Evolutionary conservation across 2,888 invertebrate genomes (phyloP).

Genomic region (Heteromyza rotundicornis): DNA sequence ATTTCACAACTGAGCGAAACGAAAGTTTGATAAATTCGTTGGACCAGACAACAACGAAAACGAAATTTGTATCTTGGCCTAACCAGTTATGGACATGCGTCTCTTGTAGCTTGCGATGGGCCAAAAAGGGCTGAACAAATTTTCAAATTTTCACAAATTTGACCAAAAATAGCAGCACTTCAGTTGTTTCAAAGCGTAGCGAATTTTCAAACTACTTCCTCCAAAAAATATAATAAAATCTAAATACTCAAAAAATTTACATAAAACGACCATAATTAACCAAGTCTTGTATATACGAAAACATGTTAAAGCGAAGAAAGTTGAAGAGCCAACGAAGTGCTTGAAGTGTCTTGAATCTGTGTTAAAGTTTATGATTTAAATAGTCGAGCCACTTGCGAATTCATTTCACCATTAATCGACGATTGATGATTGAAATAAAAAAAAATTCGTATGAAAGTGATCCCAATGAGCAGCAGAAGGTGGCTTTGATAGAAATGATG

Average conservation of each 20-base stretch:
- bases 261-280: conserved; percentile 14
- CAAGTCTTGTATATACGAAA: background rate
- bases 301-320: conserved; percentile 7
- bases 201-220: background rate
- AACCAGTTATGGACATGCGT: conserved; percentile 11
- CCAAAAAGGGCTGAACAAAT: background rate
- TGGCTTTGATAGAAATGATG: no score
- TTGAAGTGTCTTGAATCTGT: no score
- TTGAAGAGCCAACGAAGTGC: no score
- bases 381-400: no score
- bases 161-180: no score
- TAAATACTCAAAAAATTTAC: conserved; percentile 9
- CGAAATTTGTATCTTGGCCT: background rate
- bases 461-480: no score
- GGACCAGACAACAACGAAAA: background rate
- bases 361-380: no score
- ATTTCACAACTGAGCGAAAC: conserved; percentile 5
- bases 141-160: no score
- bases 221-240: background rate
- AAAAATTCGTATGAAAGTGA: no score
- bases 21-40: conserved; percentile 25
- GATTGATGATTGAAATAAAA: no score
- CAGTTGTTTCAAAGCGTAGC: no score
- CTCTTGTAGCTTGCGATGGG: background rate
- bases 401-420: no score